Evolutionary conservation across 30 jellyfish, hydroid and myxozoan species (phyloP).

Genomic region (Morbakka virulenta): DNA sequence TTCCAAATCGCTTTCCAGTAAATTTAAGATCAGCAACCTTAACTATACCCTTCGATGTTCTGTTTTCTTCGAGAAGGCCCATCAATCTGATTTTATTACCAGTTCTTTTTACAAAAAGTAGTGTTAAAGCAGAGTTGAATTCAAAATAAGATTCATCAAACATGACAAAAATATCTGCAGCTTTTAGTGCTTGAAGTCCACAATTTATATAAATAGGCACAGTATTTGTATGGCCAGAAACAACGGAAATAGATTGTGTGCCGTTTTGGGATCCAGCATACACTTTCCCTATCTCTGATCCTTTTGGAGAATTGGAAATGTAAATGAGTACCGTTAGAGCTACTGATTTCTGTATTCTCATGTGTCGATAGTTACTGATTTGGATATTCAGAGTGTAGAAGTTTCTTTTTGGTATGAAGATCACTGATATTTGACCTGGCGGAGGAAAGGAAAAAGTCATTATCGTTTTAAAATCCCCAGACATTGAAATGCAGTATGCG

Average conservation of each 20-base stretch:
- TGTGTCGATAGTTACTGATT: constrained; percentile 32
- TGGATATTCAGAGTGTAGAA: constrained; percentile 43
- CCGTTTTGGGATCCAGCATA: constrained; percentile 64
- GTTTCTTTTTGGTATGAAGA: constrained; percentile 29
- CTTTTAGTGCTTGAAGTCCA: constrained; percentile 77
- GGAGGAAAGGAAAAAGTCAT: background rate
- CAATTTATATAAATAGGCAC: constrained; percentile 76
- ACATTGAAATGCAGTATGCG: too few species aligned
- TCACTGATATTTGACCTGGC: constrained; percentile 40
- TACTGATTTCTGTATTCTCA: constrained; percentile 31
- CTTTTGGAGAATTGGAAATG: constrained; percentile 24
- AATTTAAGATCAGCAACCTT: constrained; percentile 65
- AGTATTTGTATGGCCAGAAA: constrained; percentile 38
- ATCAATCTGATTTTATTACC: constrained; percentile 27
- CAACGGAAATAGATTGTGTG: constrained; percentile 15
- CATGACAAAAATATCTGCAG: constrained; percentile 49
- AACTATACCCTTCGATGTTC: constrained; percentile 31
- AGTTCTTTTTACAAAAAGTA: constrained; percentile 4
- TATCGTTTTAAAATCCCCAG: background rate
- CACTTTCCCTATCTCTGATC: constrained; percentile 57
- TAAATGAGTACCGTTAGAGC: constrained; percentile 27
- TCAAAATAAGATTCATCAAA: constrained; percentile 8
- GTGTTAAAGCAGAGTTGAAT: constrained; percentile 22
- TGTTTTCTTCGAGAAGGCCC: constrained; percentile 44
- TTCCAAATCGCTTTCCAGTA: constrained; percentile 26